Conservation (phyloP, 2,888 invertebrate species). For the Metacarcinus magister region DNA sequence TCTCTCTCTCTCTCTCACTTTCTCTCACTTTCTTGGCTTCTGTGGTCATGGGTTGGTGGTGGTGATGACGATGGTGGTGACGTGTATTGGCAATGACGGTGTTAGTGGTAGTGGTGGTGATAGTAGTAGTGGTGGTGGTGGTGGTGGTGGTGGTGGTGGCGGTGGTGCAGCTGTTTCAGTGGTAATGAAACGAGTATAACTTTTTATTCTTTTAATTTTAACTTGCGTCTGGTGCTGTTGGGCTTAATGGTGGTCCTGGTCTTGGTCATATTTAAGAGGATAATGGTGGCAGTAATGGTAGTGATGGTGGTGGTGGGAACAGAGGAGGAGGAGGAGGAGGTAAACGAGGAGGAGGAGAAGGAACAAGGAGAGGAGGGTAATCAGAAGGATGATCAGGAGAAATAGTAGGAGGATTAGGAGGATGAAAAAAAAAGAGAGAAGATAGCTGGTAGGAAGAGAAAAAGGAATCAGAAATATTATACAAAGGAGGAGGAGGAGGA, state of each 20-base stretch:
- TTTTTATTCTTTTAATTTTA: neutral
- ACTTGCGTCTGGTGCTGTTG: neutral
- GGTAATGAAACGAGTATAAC: neutral
- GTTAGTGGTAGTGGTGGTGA: neutral
- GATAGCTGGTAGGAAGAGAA: too few species aligned
- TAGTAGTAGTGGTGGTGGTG: neutral
- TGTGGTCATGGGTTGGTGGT: neutral
- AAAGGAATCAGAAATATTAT: neutral
- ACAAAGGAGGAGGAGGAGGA: neutral
- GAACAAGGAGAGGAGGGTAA: neutral
- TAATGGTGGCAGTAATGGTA: slow-evolving; percentile 7
- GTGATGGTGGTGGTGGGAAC: too few species aligned
- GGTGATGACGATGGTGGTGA: too few species aligned
- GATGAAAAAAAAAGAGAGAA: neutral
- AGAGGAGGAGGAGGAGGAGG: too few species aligned
- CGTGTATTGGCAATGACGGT: neutral
- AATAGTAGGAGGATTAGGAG: neutral
- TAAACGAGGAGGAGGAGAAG: neutral
- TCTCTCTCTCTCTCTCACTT: too few species aligned
- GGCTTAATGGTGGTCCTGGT: neutral
- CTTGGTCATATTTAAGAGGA: neutral
- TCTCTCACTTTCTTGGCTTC: neutral
- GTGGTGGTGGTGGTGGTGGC: neutral
- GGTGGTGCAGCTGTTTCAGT: neutral
- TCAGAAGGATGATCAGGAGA: neutral